Base-by-base conservation (phyloP, 1,140 invertebrate species). In the Charaxes varanes region DNA sequence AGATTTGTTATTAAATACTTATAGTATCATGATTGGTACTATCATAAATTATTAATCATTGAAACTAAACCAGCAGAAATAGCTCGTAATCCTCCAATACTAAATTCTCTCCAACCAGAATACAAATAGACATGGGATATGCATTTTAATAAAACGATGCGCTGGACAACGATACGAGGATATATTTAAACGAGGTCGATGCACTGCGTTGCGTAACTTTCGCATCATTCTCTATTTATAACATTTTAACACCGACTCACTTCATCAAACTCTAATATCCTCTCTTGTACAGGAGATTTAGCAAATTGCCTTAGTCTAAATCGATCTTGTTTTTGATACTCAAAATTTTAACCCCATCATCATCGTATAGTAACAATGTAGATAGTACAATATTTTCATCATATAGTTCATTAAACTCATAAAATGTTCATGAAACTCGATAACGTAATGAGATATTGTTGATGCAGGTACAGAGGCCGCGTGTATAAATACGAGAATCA, bases 401-500 rank as follows among this genome's bases (percentile, higher is more conserved):
- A 42, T 24, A 35, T 22, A 31, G 36, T 23, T 49, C 35, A 53
- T 41, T 22, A 33, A 6, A 36, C 6, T 43, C 38, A 40, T 31
- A 18, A 35, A 41, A 26, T 32, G 46, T 28, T 38, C 45, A 46
- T 44, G 27, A 56, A 27, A 36, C 41, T 22, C 46, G 49, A 61
- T 62, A 35, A 64, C 61, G 53, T 73, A 76, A 69, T 79, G 49
- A 65, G 47, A 55, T 47, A 60, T 77, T 79, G 36, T 83, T 83
- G 58, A 67, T 76, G 62, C 79, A 83, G 76, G 79, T 83, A 83
- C 79, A 80, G 74, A 66, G 76, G 76, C 53, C 76, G 79, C 51
- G 76, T 79, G n/a, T 83, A 83, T 83, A 66, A 63, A 69, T 83
- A 83, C 79, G 76, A 83, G 64, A 83, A 80, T 62, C 79, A 83